A percentile compares a stretch with the other conserved stretches of the same genome.
Conservation (phyloP, 2,113 vertebrate genomes). For the Leucopternis melanops region DNA sequence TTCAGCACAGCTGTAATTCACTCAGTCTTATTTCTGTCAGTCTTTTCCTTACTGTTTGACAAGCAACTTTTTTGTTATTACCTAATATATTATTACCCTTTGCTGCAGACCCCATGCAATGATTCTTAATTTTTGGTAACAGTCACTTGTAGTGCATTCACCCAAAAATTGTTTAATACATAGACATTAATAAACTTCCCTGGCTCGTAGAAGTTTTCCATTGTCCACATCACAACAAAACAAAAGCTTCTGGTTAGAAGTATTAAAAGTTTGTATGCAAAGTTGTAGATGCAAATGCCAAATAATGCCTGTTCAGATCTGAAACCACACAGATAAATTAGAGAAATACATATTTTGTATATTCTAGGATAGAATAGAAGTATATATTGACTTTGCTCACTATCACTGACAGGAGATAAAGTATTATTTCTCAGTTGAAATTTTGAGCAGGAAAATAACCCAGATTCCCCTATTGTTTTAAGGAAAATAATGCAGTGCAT, state of each 20-base stretch:
- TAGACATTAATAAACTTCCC: neutral
- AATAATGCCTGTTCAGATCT: neutral
- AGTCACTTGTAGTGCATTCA: neutral
- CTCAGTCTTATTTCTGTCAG: neutral
- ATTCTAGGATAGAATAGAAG: neutral
- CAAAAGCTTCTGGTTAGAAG: neutral
- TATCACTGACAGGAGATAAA: neutral
- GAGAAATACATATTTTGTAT: neutral
- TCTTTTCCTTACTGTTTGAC: neutral
- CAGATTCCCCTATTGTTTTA: neutral
- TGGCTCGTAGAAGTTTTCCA: neutral
- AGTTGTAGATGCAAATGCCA: accelerated
- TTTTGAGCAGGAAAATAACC: neutral
- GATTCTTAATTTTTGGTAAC: neutral
- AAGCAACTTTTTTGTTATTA: neutral
- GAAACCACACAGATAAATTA: neutral
- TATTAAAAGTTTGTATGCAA: neutral
- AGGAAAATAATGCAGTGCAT: neutral
- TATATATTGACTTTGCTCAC: neutral
- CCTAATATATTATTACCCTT: neutral
- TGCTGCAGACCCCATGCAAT: neutral
- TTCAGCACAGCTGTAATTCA: neutral
- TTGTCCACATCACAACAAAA: neutral
- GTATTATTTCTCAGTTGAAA: neutral
- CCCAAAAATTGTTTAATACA: neutral